Percentiles rank a stretch among this genome's conserved stretches.
These are phyloP conservation scores for Platorchestia sp. DNA, from an alignment of 1,140 invertebrate species.

Conservation along the genomic window DNA sequence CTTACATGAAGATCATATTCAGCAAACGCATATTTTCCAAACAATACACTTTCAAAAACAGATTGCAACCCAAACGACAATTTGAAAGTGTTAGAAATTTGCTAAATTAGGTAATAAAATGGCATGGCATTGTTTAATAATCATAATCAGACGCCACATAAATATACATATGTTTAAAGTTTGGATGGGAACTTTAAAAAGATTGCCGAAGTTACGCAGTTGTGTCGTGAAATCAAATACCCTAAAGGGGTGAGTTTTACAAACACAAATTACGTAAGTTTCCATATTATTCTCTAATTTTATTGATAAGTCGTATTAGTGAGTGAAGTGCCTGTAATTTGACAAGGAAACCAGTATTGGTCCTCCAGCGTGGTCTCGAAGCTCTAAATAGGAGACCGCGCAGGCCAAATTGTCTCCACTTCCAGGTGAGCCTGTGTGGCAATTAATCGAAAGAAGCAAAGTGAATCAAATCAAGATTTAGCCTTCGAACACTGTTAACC, in stretches of 20 bases:
- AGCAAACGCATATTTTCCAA: too few species aligned
- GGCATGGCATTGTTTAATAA: background rate
- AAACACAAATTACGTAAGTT: background rate
- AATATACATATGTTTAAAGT: too few species aligned
- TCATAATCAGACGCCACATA: background rate
- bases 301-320: background rate
- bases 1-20: too few species aligned
- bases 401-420: background rate
- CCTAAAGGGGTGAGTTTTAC: background rate
- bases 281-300: background rate
- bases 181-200: background rate
- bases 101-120: background rate
- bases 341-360: background rate
- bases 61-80: background rate
- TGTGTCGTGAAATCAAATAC: background rate
- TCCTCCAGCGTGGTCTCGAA: background rate
- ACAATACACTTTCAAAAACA: background rate
- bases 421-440: constrained; percentile 11
- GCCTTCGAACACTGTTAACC: background rate
- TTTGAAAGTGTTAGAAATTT: background rate
- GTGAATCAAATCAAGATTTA: background rate
- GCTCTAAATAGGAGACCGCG: background rate
- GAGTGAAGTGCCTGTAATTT: background rate
- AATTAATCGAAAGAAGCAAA: constrained; percentile 10
- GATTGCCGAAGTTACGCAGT: background rate